Conservation (phyloP, 2,888 invertebrate genomes). For the Holacanthella duospinosa region DNA sequence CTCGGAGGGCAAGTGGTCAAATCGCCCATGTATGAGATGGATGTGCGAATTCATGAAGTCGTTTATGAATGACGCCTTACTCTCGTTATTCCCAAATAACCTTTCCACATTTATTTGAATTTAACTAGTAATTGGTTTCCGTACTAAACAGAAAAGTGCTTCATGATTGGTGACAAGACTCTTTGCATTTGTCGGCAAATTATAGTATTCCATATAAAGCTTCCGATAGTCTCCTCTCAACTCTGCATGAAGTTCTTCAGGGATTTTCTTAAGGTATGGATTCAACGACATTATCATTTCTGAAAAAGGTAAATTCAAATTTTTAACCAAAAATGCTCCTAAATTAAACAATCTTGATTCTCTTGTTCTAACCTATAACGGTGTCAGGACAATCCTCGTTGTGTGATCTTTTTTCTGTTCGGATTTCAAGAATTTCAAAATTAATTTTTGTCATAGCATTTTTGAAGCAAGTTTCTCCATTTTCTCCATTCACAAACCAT, state of each 20-base stretch:
- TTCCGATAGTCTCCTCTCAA: slow-evolving; percentile 14
- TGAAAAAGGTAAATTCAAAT: slow-evolving; percentile 4
- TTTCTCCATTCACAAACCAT: slow-evolving; percentile 19
- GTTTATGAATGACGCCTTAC: too few species aligned
- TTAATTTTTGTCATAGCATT: slow-evolving; percentile 12
- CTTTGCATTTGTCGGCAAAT: too few species aligned
- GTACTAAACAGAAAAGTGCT: too few species aligned
- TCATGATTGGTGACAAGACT: too few species aligned
- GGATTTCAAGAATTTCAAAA: slow-evolving; percentile 16
- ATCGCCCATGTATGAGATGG: too few species aligned
- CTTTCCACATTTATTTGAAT: too few species aligned
- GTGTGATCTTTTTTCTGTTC: slow-evolving; percentile 12
- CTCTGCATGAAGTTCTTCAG: slow-evolving; percentile 15
- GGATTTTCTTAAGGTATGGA: slow-evolving; percentile 21
- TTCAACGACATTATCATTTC: slow-evolving; percentile 22
- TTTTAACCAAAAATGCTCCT: not conserved
- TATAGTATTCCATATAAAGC: slow-evolving; percentile 8
- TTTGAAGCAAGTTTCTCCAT: slow-evolving; percentile 13
- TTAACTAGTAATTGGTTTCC: too few species aligned
- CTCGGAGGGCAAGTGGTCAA: too few species aligned
- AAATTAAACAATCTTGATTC: not conserved
- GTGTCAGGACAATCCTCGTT: slow-evolving; percentile 15
- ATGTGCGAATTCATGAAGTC: too few species aligned
- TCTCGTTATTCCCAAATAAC: too few species aligned
- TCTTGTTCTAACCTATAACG: slow-evolving; percentile 10